Percentiles rank a stretch among this genome's conserved stretches.
Conservation (phyloP, 2,113 vertebrate genomes). For the Chaetura pelagica region DNA sequence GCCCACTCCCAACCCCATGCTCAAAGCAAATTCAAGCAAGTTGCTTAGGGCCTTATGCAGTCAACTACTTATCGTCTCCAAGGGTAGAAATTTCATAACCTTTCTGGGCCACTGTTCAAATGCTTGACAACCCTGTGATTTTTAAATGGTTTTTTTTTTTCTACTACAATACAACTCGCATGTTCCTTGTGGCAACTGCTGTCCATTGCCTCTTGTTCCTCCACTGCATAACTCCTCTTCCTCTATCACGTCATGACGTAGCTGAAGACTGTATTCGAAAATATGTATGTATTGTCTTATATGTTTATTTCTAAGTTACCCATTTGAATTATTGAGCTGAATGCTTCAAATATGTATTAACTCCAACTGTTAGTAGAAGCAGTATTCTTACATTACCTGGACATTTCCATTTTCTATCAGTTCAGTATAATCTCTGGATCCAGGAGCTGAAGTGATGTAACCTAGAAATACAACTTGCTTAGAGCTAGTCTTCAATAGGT, state of each 20-base stretch:
- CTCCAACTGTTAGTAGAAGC: neutral
- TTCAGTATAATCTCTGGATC: conserved; percentile 79
- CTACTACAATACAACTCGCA: neutral
- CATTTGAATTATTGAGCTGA: neutral
- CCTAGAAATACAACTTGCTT: conserved; percentile 77
- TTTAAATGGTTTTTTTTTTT: neutral
- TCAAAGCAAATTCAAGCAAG: neutral
- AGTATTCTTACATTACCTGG: conserved; percentile 54
- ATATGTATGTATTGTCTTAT: neutral
- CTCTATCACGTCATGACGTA: neutral
- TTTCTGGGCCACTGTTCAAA: neutral
- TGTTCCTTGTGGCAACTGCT: neutral
- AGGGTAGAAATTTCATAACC: neutral
- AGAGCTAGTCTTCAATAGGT: conserved; percentile 71
- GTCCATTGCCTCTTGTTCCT: neutral
- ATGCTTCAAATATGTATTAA: neutral
- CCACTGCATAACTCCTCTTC: neutral
- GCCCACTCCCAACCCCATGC: neutral
- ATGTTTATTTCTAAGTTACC: neutral
- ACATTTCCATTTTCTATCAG: conserved; percentile 75
- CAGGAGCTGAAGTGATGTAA: conserved; percentile 78
- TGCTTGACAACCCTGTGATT: neutral
- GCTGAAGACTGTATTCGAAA: neutral
- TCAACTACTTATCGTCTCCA: neutral
- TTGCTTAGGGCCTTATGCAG: neutral